These are phyloP conservation scores for Spilogale gracilis DNA, from an alignment of 2,113 vertebrate genomes.

Conservation along the genomic window DNA sequence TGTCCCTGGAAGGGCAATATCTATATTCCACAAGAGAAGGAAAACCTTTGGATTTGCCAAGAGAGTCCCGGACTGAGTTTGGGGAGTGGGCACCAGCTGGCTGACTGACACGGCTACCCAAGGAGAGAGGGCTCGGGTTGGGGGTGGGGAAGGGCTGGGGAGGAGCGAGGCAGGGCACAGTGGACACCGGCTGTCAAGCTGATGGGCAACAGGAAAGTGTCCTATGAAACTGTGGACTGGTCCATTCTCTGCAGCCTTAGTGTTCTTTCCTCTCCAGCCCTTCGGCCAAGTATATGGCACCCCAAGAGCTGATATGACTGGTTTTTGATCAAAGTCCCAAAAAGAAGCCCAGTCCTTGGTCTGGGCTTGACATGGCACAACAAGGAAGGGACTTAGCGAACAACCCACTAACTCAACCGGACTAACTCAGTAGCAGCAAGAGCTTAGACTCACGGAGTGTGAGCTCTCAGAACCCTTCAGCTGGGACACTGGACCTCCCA, in stretches of 20 bases:
- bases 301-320: neutral
- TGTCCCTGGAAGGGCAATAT: neutral
- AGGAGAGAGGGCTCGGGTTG: neutral
- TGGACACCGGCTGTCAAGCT: accelerated
- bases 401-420: neutral
- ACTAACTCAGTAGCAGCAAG: neutral
- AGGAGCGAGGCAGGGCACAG: accelerated
- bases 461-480: neutral
- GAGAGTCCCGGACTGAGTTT: neutral
- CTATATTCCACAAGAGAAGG: neutral
- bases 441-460: neutral
- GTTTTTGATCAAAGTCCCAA: neutral
- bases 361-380: neutral
- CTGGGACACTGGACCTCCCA: neutral
- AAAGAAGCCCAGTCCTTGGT: neutral
- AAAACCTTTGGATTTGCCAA: neutral
- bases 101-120: neutral
- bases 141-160: neutral
- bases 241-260: neutral
- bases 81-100: neutral
- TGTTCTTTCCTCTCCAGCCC: neutral
- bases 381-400: neutral
- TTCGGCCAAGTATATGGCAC: neutral
- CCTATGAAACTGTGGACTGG: no score
- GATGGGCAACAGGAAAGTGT: neutral